Evolutionary conservation across 1,140 invertebrate species (phyloP).

Genomic region (Drosophila chauvacae): DNA sequence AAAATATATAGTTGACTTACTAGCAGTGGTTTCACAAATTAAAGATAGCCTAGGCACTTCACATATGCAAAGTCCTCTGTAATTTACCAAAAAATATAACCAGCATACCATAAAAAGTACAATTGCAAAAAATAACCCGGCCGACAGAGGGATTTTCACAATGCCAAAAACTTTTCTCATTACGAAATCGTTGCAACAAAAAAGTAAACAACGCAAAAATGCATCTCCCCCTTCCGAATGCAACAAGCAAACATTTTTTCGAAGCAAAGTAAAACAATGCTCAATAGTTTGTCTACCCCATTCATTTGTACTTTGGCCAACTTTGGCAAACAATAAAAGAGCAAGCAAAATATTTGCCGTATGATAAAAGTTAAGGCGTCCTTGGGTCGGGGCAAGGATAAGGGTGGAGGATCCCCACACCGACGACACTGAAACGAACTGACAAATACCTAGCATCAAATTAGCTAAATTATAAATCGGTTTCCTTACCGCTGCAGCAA

Average conservation of each 20-base stretch:
- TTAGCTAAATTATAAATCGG: conserved; percentile 62
- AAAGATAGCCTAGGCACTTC: not conserved
- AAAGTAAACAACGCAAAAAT: conserved; percentile 37
- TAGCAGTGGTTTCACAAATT: not conserved
- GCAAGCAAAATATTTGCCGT: conserved; percentile 63
- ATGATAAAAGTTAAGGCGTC: conserved; percentile 69
- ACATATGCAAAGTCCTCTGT: conserved; percentile 9
- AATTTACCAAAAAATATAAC: conserved; percentile 5
- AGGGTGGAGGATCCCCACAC: not conserved
- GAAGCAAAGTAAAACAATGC: conserved; percentile 67
- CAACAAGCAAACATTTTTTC: conserved; percentile 69
- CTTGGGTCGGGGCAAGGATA: conserved; percentile 16
- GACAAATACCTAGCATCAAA: conserved; percentile 58
- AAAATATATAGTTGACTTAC: not conserved
- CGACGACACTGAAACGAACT: conserved; percentile 14
- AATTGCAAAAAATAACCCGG: conserved; percentile 12
- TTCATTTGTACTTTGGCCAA: conserved; percentile 57
- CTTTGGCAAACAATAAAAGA: conserved; percentile 64
- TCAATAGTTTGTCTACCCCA: conserved; percentile 59
- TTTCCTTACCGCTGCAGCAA: conserved; percentile 42
- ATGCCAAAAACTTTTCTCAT: conserved; percentile 70
- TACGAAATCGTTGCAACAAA: conserved; percentile 53
- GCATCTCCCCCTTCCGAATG: conserved; percentile 24
- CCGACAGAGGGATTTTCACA: conserved; percentile 35
- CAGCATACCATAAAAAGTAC: conserved; percentile 8